Evolutionary conservation across 2,888 invertebrate genomes (phyloP).

Genomic region (Brachynemurus nebulosus): DNA sequence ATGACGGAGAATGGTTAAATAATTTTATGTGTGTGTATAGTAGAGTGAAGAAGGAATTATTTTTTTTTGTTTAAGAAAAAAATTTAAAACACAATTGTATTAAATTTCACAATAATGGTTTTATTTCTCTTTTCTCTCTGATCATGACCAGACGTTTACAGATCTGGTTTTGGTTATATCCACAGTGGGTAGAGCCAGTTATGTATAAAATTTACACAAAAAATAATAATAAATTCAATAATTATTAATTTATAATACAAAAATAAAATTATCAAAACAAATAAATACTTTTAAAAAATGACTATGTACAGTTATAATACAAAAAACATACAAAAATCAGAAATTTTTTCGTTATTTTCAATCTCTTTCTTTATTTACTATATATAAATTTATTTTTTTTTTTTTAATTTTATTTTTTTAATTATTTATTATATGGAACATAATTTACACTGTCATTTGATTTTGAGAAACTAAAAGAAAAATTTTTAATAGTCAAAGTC

Average conservation of each 20-base stretch:
- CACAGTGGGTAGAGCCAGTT: too few relatives aligned
- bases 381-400: background rate
- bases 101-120: constrained; percentile 2
- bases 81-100: background rate
- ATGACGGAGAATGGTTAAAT: too few relatives aligned
- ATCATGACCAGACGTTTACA: too few relatives aligned
- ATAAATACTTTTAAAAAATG: constrained; percentile 27
- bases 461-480: too few relatives aligned
- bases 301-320: constrained; percentile 35
- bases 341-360: background rate
- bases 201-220: background rate
- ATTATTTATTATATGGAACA: too few relatives aligned
- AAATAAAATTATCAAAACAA: constrained; percentile 28
- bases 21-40: too few relatives aligned
- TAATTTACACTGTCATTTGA: background rate
- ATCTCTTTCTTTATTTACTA: background rate
- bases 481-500: too few relatives aligned
- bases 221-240: constrained; percentile 34
- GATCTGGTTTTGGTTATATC: too few relatives aligned
- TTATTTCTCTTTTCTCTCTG: too few relatives aligned
- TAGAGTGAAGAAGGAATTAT: too few relatives aligned
- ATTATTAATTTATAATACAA: constrained; percentile 26
- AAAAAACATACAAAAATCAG: constrained; percentile 31
- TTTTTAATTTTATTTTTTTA: too few relatives aligned
- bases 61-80: constrained; percentile 1